Conservation (phyloP, 2,113 vertebrate species). For the Ctenodactylus gundi region DNA sequence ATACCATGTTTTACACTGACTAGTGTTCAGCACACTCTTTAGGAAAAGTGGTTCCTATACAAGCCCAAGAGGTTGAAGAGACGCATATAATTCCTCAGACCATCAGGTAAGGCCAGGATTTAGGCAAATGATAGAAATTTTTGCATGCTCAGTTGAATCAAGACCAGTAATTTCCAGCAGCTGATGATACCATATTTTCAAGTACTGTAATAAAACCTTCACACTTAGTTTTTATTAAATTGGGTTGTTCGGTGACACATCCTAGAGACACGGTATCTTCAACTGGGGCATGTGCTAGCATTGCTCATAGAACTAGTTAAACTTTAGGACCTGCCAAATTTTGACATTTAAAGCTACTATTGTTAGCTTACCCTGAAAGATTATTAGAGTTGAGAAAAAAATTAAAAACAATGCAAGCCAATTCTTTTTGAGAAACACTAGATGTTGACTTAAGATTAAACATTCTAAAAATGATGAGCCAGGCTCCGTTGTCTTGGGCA, state of each 20-base stretch:
- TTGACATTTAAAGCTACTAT: rapidly evolving
- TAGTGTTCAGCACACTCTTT: rapidly evolving
- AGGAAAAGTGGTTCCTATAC: neutral
- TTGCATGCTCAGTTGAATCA: neutral
- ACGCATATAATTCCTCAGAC: neutral
- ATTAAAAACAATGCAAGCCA: neutral
- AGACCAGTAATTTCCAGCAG: neutral
- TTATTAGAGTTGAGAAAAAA: neutral
- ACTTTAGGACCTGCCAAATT: neutral
- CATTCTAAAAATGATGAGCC: neutral
- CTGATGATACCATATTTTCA: neutral
- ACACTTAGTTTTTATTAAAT: neutral
- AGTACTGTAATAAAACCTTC: neutral
- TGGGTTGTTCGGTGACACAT: neutral
- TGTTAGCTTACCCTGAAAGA: neutral
- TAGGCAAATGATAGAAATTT: neutral
- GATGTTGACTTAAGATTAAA: neutral
- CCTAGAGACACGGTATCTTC: neutral
- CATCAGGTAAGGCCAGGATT: neutral
- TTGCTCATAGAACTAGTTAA: neutral
- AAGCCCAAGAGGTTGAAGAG: neutral
- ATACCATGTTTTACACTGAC: neutral
- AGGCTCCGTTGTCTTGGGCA: neutral
- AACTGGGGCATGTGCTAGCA: neutral
- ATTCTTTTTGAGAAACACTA: neutral